Evolutionary conservation across 2,113 vertebrate genomes (phyloP).

Genomic region (Cyanistes caeruleus): DNA sequence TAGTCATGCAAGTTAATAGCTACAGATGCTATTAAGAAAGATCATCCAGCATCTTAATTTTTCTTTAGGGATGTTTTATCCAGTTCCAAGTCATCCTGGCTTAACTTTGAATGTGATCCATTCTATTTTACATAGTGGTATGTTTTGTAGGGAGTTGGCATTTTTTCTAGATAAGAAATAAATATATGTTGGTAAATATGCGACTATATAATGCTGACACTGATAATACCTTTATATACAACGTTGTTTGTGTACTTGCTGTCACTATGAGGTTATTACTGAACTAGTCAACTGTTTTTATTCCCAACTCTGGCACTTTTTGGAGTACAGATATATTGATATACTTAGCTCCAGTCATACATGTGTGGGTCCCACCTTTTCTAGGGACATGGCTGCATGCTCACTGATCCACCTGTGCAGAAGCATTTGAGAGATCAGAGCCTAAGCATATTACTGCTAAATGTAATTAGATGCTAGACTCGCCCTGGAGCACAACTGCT

Average conservation of each 20-base stretch:
- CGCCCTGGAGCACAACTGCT: background rate
- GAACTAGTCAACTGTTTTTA: background rate
- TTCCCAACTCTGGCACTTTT: background rate
- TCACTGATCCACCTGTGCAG: background rate
- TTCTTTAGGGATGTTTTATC: background rate
- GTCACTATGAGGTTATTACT: background rate
- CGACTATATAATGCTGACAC: background rate
- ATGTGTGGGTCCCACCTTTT: background rate
- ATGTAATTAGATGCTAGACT: slow-evolving; percentile 30
- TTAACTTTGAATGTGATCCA: background rate
- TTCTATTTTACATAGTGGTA: background rate
- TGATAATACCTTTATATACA: background rate
- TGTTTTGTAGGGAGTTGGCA: background rate
- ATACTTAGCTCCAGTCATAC: background rate
- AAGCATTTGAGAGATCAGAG: slow-evolving; percentile 11
- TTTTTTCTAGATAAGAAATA: background rate
- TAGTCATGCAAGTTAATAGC: background rate
- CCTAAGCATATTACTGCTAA: slow-evolving; percentile 46
- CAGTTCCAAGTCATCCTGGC: background rate
- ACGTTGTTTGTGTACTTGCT: background rate
- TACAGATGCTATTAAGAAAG: background rate
- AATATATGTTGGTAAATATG: background rate
- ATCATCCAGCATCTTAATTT: background rate
- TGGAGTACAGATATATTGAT: background rate
- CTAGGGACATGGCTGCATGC: background rate